phyloP scores from a whole-genome alignment of 2,113 vertebrate species.

The Acanthisitta chloris region DNA sequence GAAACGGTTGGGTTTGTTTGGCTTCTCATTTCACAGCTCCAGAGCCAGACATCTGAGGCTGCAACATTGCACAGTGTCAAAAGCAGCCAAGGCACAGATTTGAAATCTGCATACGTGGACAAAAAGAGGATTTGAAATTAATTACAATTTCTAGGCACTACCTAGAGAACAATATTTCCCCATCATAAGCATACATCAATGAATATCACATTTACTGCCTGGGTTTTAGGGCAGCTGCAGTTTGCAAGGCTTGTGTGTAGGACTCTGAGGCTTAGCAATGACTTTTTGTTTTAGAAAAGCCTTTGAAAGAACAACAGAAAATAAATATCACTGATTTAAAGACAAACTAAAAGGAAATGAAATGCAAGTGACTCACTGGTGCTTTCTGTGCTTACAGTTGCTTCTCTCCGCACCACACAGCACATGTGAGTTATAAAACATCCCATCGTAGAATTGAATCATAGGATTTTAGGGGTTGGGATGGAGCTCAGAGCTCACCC shows the following conservation, averaged over 20 bases:
- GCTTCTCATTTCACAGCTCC: conserved; percentile 30
- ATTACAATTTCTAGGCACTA: conserved; percentile 16
- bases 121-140: conserved; percentile 51
- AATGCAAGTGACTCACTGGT: not conserved
- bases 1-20: conserved; percentile 20
- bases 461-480: too few species aligned
- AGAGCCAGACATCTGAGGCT: conserved; percentile 55
- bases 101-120: conserved; percentile 54
- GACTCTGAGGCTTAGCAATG: not conserved
- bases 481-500: too few species aligned
- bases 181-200: not conserved
- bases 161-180: conserved; percentile 8
- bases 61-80: conserved; percentile 29
- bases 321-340: not conserved
- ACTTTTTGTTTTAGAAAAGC: not conserved
- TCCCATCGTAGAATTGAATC: too few species aligned
- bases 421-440: not conserved
- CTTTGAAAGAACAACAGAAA: not conserved
- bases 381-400: not conserved
- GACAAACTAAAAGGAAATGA: not conserved
- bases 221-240: not conserved
- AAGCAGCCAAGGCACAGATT: conserved; percentile 21
- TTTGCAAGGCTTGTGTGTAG: not conserved
- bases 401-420: not conserved
- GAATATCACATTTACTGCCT: not conserved